Evolutionary conservation across 2,888 invertebrate species (phyloP).

Genomic region (Amblyjoppa fuscipennis): DNA sequence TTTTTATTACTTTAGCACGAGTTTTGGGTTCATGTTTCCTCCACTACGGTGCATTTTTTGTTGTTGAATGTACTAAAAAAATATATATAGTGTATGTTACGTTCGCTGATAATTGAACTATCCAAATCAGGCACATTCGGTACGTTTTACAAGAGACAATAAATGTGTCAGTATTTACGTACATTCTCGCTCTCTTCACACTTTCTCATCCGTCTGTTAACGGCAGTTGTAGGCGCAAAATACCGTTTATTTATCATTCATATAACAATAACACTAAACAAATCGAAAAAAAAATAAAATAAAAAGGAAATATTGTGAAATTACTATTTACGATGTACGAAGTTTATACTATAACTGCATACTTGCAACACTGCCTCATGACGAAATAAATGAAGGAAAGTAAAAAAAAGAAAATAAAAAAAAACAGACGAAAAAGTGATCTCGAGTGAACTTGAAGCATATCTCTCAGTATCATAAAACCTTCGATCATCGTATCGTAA

Average conservation of each 20-base stretch:
- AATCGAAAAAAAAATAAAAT: conserved; percentile 13
- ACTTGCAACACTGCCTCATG: conserved; percentile 17
- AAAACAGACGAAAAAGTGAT: not conserved
- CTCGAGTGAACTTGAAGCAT: conserved; percentile 1
- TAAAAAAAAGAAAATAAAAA: not conserved
- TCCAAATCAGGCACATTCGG: conserved; percentile 66
- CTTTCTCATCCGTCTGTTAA: conserved; percentile 9
- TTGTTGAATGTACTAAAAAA: conserved; percentile 59
- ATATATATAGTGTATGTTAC: conserved; percentile 52
- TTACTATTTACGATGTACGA: conserved; percentile 10
- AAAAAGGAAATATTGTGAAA: conserved; percentile 14
- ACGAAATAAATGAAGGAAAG: not conserved
- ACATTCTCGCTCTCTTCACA: conserved; percentile 34
- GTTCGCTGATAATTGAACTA: conserved; percentile 55
- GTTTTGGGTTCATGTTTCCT: conserved; percentile 15
- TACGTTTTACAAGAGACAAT: conserved; percentile 61
- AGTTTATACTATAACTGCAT: not conserved
- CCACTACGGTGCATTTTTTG: conserved; percentile 36
- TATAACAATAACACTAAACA: not conserved
- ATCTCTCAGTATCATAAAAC: conserved; percentile 38
- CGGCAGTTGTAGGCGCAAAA: not conserved
- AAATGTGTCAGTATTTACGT: conserved; percentile 54
- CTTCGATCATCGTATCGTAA: conserved; percentile 39
- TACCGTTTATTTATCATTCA: not conserved
- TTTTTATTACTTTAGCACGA: not conserved